Evolutionary conservation across 2,797 vertebrate species (phyloP).

Genomic region (Pseudochirops corinnae): DNA sequence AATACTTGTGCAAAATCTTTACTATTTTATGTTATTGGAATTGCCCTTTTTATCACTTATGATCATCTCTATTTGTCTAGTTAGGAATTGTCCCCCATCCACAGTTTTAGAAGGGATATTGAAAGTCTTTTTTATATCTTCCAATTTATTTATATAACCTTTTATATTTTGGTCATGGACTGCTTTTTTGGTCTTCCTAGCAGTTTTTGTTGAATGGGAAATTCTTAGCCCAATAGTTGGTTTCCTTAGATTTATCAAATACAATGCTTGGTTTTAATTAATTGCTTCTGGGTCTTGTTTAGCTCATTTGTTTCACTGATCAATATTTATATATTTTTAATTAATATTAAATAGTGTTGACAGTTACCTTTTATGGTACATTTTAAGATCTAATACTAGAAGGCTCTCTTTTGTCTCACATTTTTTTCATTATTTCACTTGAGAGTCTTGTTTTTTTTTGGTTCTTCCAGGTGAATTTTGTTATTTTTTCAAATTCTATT

Average conservation of each 20-base stretch:
- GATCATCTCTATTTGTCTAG: not conserved
- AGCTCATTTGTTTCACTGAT: not conserved
- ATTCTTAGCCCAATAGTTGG: not conserved
- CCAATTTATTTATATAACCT: not conserved
- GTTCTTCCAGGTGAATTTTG: not conserved
- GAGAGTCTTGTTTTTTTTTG: not conserved
- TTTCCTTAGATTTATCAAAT: not conserved
- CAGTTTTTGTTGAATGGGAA: not conserved
- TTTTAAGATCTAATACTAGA: not conserved
- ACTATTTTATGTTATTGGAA: not conserved
- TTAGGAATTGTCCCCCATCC: not conserved
- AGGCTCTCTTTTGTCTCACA: not conserved
- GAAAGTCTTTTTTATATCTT: not conserved
- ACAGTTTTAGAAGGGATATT: not conserved
- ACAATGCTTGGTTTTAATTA: not conserved
- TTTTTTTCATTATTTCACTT: not conserved
- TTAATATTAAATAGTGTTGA: not conserved
- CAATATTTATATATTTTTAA: not conserved
- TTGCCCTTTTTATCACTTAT: not conserved
- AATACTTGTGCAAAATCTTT: not conserved
- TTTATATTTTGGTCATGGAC: not conserved
- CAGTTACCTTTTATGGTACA: not conserved
- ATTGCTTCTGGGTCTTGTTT: not conserved
- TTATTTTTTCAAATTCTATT: not conserved
- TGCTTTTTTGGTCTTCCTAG: not conserved